A percentile compares a stretch with the other conserved stretches of the same genome.
Conservation (phyloP, 1,140 invertebrate species). For the Metaphire vulgaris region DNA sequence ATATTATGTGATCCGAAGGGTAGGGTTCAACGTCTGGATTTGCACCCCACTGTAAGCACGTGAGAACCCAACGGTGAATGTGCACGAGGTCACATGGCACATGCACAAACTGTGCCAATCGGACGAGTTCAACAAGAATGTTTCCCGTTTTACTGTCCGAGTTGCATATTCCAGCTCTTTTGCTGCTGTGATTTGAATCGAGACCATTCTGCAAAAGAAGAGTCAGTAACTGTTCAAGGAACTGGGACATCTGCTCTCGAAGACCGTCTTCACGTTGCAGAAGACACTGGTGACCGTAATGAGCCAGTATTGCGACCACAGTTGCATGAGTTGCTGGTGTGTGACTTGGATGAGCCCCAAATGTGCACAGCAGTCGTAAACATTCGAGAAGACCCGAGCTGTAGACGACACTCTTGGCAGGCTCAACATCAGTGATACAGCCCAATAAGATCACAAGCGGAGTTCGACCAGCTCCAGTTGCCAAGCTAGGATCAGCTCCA, state of each 20-base stretch:
- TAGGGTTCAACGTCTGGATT: conserved; percentile 48
- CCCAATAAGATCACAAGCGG: conserved; percentile 39
- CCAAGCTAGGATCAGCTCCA: conserved; percentile 36
- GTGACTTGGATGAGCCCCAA: conserved; percentile 40
- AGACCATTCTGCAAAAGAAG: conserved; percentile 40
- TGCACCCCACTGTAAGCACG: conserved; percentile 46
- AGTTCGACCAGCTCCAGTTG: conserved; percentile 41
- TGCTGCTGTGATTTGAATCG: conserved; percentile 40
- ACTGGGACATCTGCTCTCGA: conserved; percentile 32
- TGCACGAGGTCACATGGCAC: conserved; percentile 35
- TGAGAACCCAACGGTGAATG: conserved; percentile 42
- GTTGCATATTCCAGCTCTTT: conserved; percentile 30
- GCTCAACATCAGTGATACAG: conserved; percentile 38
- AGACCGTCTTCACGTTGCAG: conserved; percentile 11
- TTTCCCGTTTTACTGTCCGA: conserved; percentile 38
- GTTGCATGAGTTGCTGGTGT: conserved; percentile 15
- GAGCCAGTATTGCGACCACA: conserved; percentile 7
- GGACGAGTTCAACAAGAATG: conserved; percentile 42
- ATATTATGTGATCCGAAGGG: conserved; percentile 46
- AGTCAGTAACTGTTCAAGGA: conserved; percentile 36
- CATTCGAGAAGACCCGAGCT: conserved; percentile 32
- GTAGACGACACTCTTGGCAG: conserved; percentile 33
- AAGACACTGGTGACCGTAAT: conserved; percentile 24
- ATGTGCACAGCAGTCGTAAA: conserved; percentile 34
- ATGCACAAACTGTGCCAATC: conserved; percentile 34